These are phyloP conservation scores for Lacanobia oleracea DNA, from an alignment of 2,888 invertebrate species.

Conservation along the genomic window DNA sequence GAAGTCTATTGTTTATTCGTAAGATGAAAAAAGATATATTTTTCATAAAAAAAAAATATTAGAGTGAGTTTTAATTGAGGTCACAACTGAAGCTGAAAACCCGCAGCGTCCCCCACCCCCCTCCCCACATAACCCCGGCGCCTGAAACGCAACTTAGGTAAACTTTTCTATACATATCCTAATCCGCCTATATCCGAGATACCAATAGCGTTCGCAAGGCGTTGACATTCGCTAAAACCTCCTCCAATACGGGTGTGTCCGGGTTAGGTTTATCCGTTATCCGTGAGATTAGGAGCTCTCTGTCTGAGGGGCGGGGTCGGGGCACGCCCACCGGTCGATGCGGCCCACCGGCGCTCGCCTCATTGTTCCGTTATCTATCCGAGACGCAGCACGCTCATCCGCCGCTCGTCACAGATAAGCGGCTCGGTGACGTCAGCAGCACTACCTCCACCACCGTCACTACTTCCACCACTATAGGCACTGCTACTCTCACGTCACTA, in stretches of 20 bases:
- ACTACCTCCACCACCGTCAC: constrained; percentile 36
- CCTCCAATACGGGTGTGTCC: constrained; percentile 84
- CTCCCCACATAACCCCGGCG: constrained; percentile 50
- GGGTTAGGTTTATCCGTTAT: constrained; percentile 89
- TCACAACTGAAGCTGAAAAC: background rate
- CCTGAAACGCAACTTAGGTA: constrained; percentile 67
- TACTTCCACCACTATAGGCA: constrained; percentile 10
- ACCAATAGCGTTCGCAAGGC: constrained; percentile 87
- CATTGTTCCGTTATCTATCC: constrained; percentile 88
- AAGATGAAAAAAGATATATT: too few species aligned
- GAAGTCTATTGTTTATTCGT: background rate
- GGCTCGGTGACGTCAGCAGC: constrained; percentile 71
- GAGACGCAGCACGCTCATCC: constrained; percentile 87
- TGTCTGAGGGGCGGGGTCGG: constrained; percentile 86
- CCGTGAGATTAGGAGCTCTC: constrained; percentile 88
- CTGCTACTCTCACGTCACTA: constrained; percentile 60
- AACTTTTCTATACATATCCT: constrained; percentile 80
- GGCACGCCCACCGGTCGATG: constrained; percentile 90
- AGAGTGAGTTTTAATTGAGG: background rate
- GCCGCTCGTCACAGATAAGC: constrained; percentile 85
- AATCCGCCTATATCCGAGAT: constrained; percentile 86
- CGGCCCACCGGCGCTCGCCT: constrained; percentile 77
- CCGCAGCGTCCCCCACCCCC: constrained; percentile 39
- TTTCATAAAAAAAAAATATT: background rate
- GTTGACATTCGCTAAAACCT: constrained; percentile 84